phyloP scores from a whole-genome alignment of 1,140 invertebrate genomes.

The Neuroterus valhalla region DNA sequence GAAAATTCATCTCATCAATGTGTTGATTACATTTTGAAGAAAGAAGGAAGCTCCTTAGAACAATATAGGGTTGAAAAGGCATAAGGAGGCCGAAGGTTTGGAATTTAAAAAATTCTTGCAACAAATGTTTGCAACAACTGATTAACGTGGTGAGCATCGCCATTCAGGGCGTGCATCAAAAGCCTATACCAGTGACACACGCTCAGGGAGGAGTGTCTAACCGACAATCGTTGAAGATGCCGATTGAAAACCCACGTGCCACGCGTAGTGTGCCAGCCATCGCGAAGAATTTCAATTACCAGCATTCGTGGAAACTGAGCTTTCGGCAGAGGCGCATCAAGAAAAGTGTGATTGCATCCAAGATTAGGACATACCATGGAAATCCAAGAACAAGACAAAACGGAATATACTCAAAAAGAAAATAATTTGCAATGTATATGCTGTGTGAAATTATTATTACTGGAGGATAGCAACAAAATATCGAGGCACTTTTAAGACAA shows the following conservation, averaged over 20 bases:
- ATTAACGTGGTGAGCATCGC: background rate
- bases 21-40: too few relatives aligned
- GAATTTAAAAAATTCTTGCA: too few relatives aligned
- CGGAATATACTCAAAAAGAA: too few relatives aligned
- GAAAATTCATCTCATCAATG: too few relatives aligned
- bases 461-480: too few relatives aligned
- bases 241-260: conserved; percentile 57
- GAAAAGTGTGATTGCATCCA: background rate
- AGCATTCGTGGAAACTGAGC: background rate
- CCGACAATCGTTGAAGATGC: conserved; percentile 32
- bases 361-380: background rate
- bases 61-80: too few relatives aligned
- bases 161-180: conserved; percentile 18
- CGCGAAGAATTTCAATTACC: conserved; percentile 20
- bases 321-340: conserved; percentile 2
- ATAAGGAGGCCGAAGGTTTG: too few relatives aligned
- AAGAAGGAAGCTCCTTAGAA: too few relatives aligned
- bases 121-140: background rate
- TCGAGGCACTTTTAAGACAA: too few relatives aligned
- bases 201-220: conserved; percentile 18
- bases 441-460: too few relatives aligned
- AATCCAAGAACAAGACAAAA: too few relatives aligned
- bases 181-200: conserved; percentile 4
- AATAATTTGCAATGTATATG: too few relatives aligned
- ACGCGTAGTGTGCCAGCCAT: conserved; percentile 37